Conservation (phyloP, 2,797 vertebrate species). For the Crocidura indochinensis region DNA sequence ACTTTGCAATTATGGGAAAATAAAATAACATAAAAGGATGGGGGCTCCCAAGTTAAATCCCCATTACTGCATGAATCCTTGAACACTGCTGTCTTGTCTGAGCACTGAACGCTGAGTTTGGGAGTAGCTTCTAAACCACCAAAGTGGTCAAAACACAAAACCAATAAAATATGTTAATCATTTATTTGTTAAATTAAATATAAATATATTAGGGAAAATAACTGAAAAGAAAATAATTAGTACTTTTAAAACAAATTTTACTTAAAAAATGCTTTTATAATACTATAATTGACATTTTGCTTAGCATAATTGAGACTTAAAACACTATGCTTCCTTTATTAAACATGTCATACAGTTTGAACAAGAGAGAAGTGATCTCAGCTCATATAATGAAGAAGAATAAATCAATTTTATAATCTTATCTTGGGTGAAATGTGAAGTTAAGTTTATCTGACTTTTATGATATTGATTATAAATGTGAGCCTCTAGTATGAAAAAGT, state of each 20-base stretch:
- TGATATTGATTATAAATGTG: conserved; percentile 5
- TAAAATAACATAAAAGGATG: too few species aligned
- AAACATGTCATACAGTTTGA: conserved; percentile 32
- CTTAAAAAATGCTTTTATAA: conserved; percentile 4
- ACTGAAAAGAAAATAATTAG: too few species aligned
- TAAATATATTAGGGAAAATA: too few species aligned
- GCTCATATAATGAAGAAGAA: background rate
- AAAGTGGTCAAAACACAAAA: too few species aligned
- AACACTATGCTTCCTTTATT: background rate
- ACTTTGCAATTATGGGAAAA: too few species aligned
- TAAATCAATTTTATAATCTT: background rate
- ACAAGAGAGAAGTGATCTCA: background rate
- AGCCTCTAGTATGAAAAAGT: conserved; percentile 30
- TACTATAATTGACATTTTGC: background rate
- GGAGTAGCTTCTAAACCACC: too few species aligned
- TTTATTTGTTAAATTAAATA: too few species aligned
- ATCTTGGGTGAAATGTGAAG: background rate
- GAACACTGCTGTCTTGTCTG: too few species aligned
- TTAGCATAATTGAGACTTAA: conserved; percentile 39
- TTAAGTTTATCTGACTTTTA: background rate
- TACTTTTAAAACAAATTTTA: background rate
- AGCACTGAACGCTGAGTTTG: too few species aligned
- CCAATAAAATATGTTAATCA: too few species aligned
- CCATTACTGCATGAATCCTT: too few species aligned
- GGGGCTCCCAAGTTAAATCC: too few species aligned